These are phyloP conservation scores for Drosophila ambigua DNA, from an alignment of 1,140 invertebrate species.

Conservation along the genomic window DNA sequence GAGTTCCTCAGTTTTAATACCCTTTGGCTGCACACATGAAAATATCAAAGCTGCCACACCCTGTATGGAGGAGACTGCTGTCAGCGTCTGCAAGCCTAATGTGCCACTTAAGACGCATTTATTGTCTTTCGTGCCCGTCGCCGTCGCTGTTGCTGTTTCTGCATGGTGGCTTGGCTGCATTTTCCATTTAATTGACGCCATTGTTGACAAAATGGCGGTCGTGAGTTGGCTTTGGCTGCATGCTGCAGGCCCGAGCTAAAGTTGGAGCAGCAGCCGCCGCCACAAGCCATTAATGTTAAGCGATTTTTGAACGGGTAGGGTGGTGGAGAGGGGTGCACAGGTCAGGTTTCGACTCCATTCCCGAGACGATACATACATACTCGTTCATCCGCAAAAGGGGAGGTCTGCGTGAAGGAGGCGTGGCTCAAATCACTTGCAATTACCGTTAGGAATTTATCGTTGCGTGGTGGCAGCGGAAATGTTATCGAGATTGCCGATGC, in stretches of 20 bases:
- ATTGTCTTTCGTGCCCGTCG: slow-evolving; percentile 66
- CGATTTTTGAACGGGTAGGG: slow-evolving; percentile 15
- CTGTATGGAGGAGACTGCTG: slow-evolving; percentile 30
- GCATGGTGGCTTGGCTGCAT: slow-evolving; percentile 55
- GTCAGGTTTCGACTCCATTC: not conserved
- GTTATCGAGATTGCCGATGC: slow-evolving; percentile 2
- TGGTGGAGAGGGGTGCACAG: not conserved
- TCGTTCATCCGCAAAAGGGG: slow-evolving; percentile 8
- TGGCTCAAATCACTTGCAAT: slow-evolving; percentile 50
- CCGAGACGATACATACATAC: slow-evolving; percentile 22
- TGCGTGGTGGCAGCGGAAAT: not conserved
- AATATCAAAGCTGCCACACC: slow-evolving; percentile 21
- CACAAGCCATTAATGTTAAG: slow-evolving; percentile 71
- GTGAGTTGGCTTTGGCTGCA: slow-evolving; percentile 50
- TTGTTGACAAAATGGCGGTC: slow-evolving; percentile 81
- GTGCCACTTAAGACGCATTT: slow-evolving; percentile 81
- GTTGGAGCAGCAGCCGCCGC: slow-evolving; percentile 26
- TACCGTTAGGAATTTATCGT: slow-evolving; percentile 45
- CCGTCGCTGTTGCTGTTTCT: slow-evolving; percentile 17
- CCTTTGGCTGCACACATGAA: too few species aligned
- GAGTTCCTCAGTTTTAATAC: too few species aligned
- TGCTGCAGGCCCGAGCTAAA: slow-evolving; percentile 7
- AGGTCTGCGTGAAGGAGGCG: slow-evolving; percentile 5
- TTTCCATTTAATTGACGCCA: slow-evolving; percentile 80
- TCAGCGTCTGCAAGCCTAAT: slow-evolving; percentile 68